Conservation (phyloP, 2,888 invertebrate species). For the Ormyrus nitidulus region DNA sequence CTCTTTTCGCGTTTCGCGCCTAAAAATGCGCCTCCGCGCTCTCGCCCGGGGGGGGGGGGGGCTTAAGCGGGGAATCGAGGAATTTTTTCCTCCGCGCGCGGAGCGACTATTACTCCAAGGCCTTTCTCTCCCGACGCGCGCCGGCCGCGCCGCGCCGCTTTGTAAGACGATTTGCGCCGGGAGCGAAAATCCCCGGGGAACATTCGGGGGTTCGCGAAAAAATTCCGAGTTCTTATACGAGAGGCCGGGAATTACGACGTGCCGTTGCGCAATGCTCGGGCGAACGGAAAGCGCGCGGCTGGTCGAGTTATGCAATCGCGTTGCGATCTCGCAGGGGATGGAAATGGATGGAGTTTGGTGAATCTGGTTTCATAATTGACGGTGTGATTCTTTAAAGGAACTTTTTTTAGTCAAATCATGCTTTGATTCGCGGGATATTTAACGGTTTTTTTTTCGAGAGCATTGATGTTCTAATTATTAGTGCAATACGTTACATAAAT, state of each 20-base stretch:
- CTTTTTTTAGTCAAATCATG: too few relatives aligned
- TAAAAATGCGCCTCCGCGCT: conserved; percentile 26
- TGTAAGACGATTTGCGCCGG: conserved; percentile 51
- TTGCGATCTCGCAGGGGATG: too few relatives aligned
- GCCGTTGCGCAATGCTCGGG: too few relatives aligned
- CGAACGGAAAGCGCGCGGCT: too few relatives aligned
- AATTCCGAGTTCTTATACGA: background rate
- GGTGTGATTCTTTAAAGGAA: too few relatives aligned
- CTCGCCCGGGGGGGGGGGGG: conserved; percentile 29
- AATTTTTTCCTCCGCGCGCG: conserved; percentile 18
- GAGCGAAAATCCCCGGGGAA: background rate
- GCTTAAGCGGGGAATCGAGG: conserved; percentile 45
- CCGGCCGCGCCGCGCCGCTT: conserved; percentile 14
- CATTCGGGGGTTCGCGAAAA: background rate
- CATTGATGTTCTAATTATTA: too few relatives aligned
- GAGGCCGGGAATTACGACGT: background rate
- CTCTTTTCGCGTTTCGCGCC: conserved; percentile 30
- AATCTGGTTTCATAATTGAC: too few relatives aligned
- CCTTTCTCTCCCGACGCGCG: background rate
- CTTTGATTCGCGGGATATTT: too few relatives aligned
- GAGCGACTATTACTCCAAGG: conserved; percentile 2
- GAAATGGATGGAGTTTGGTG: too few relatives aligned
- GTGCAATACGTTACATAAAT: too few relatives aligned
- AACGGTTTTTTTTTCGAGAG: too few relatives aligned
- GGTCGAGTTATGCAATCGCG: too few relatives aligned